Evolutionary conservation across 2,888 invertebrate species (phyloP).

Genomic region (Ellobium chinense): DNA sequence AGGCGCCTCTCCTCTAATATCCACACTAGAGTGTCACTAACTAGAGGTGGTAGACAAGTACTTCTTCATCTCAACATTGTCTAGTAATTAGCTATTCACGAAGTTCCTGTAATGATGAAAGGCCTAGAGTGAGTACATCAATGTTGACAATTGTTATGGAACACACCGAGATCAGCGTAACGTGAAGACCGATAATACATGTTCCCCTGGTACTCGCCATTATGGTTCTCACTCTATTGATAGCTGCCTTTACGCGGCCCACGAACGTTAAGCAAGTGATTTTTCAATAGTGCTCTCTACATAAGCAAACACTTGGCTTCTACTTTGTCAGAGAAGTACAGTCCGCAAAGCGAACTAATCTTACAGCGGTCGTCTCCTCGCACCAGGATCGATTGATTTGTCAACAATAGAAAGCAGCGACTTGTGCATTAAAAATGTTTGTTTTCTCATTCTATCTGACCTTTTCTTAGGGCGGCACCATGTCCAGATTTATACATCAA

Average conservation of each 20-base stretch:
- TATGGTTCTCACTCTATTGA: neutral
- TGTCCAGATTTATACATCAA: constrained; percentile 17
- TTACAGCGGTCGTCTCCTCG: neutral
- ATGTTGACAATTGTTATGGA: no score
- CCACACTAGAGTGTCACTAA: no score
- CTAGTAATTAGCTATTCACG: no score
- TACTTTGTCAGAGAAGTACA: neutral
- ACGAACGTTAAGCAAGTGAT: neutral
- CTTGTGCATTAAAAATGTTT: constrained; percentile 20
- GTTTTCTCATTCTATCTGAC: neutral
- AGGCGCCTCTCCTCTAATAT: no score
- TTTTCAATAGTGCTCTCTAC: neutral
- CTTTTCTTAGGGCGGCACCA: neutral
- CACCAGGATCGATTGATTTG: neutral
- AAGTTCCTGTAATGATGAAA: no score
- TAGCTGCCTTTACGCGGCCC: neutral
- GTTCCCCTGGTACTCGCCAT: neutral
- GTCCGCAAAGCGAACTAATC: neutral
- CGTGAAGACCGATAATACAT: neutral
- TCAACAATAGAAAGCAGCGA: neutral
- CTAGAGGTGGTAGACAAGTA: no score
- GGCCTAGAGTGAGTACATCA: no score
- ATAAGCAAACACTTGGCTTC: constrained; percentile 2
- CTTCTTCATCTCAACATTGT: no score
- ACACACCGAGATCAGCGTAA: neutral